Conservation (phyloP, 2,113 vertebrate species). For the Corythaixoides concolor region DNA sequence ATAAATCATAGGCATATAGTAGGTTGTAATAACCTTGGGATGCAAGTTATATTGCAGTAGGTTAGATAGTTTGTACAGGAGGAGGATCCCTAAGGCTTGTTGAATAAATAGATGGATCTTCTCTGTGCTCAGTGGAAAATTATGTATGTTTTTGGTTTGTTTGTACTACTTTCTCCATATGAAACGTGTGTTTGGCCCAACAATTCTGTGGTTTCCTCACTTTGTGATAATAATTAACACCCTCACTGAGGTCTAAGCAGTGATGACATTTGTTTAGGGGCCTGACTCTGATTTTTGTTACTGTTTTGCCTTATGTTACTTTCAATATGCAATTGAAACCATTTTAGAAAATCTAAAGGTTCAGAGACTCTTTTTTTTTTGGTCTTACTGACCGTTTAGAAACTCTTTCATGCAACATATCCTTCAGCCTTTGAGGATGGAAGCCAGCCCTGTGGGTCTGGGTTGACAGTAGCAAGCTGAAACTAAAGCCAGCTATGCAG, state of each 20-base stretch:
- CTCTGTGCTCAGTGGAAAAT: constrained; percentile 8
- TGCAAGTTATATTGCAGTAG: not conserved
- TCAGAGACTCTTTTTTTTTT: not conserved
- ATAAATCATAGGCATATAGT: not conserved
- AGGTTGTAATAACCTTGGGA: not conserved
- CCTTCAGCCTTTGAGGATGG: not conserved
- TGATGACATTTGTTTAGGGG: constrained; percentile 51
- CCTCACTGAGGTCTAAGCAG: constrained; percentile 48
- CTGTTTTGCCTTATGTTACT: constrained; percentile 20
- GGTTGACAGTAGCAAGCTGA: not conserved
- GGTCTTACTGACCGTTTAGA: not conserved
- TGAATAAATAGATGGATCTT: constrained; percentile 36
- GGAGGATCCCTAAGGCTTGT: constrained; percentile 14
- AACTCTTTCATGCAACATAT: not conserved
- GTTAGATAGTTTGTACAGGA: constrained; percentile 22
- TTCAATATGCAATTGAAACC: constrained; percentile 3
- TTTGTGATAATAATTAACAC: constrained; percentile 69
- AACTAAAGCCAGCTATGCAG: not conserved
- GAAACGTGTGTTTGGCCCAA: constrained; percentile 55
- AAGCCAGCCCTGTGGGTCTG: not conserved
- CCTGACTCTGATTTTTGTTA: constrained; percentile 45
- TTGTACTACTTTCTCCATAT: constrained; percentile 59
- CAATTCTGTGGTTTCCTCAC: constrained; percentile 64
- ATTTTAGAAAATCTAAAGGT: not conserved
- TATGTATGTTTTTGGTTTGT: constrained; percentile 58